Evolutionary conservation across 30 jellyfish, hydroid and myxozoan species (phyloP).

Genomic region (Morbakka virulenta): DNA sequence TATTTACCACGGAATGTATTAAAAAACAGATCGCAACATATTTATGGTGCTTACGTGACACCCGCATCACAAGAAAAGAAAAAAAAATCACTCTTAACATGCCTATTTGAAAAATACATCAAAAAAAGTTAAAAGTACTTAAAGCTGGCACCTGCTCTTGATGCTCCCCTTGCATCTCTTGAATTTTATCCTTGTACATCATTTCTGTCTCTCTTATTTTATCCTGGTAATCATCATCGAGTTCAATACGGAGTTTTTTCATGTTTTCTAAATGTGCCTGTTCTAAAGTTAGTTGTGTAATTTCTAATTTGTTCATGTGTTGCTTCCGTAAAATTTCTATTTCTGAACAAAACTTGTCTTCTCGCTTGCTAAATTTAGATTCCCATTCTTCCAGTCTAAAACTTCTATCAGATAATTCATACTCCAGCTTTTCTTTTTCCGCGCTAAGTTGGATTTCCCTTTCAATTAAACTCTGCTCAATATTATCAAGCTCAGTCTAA

Average conservation of each 20-base stretch:
- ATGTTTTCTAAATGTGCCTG: slow-evolving; percentile 57
- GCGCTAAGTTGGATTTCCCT: slow-evolving; percentile 36
- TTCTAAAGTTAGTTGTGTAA: slow-evolving; percentile 50
- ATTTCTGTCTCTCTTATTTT: slow-evolving; percentile 51
- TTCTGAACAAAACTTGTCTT: slow-evolving; percentile 33
- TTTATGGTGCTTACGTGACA: too few relatives aligned
- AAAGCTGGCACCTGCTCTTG: slow-evolving; percentile 70
- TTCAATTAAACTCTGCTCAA: slow-evolving; percentile 42
- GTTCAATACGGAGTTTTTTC: slow-evolving; percentile 63
- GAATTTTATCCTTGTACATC: slow-evolving; percentile 54
- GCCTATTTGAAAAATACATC: too few relatives aligned
- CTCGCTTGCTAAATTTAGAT: slow-evolving; percentile 55
- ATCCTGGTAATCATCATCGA: slow-evolving; percentile 68
- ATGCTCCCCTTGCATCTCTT: slow-evolving; percentile 53
- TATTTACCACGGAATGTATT: too few relatives aligned
- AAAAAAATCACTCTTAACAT: neutral
- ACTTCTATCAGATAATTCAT: slow-evolving; percentile 43
- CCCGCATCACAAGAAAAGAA: neutral
- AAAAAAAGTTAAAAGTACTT: slow-evolving; percentile 11
- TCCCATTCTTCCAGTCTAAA: slow-evolving; percentile 61
- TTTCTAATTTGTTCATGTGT: slow-evolving; percentile 42
- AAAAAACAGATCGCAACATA: too few relatives aligned
- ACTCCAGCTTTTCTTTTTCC: slow-evolving; percentile 51
- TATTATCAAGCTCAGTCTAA: slow-evolving; percentile 54
- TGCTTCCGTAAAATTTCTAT: slow-evolving; percentile 57